These are phyloP conservation scores for Silurus lanzhouensis DNA, from an alignment of 2,797 vertebrate genomes.

Conservation along the genomic window DNA sequence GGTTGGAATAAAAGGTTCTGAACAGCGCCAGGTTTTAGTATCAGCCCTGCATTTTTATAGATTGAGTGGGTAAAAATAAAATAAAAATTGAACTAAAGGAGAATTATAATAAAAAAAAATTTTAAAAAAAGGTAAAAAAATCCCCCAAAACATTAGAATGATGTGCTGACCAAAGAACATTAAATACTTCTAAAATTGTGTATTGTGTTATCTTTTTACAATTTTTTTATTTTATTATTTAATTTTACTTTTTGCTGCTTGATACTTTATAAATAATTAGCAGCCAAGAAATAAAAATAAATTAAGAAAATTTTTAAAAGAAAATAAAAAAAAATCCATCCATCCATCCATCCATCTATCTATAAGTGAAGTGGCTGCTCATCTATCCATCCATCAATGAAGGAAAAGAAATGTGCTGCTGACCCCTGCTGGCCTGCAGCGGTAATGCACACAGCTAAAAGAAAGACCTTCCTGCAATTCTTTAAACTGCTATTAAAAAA, in stretches of 20 bases:
- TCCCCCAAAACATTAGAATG: background rate
- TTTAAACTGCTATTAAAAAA: background rate
- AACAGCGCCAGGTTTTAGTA: background rate
- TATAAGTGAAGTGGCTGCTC: too few relatives aligned
- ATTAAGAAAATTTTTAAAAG: too few relatives aligned
- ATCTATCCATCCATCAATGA: too few relatives aligned
- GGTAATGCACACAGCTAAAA: constrained; percentile 26
- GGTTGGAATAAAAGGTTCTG: background rate
- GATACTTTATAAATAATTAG: too few relatives aligned
- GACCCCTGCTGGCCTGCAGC: constrained; percentile 57
- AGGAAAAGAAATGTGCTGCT: constrained; percentile 14
- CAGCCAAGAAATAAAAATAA: too few relatives aligned
- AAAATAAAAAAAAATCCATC: too few relatives aligned
- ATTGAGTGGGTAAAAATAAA: background rate
- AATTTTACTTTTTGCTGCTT: too few relatives aligned
- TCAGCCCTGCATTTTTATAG: background rate
- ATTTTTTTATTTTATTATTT: too few relatives aligned
- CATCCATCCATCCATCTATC: too few relatives aligned
- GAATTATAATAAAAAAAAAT: background rate
- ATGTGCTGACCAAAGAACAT: background rate
- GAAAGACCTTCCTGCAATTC: background rate
- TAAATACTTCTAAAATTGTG: too few relatives aligned
- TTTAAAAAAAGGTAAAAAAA: background rate
- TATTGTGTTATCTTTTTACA: too few relatives aligned
- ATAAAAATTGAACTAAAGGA: background rate